Percentiles rank a stretch among this genome's conserved stretches.
phyloP scores from a whole-genome alignment of 2,888 invertebrate species.

The Caenorhabditis sp. region DNA sequence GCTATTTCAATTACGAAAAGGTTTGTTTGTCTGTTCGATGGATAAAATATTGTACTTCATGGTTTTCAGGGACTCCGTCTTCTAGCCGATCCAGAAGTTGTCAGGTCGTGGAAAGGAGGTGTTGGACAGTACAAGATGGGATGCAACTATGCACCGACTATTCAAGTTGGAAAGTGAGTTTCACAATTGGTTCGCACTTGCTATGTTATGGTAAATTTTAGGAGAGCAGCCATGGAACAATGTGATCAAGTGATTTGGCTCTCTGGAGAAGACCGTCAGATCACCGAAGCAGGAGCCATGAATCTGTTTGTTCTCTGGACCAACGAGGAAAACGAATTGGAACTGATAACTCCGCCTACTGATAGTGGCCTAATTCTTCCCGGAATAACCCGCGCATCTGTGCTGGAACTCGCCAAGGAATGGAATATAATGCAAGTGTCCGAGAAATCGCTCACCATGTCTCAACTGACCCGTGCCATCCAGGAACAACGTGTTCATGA shows the following conservation, averaged over 20 bases:
- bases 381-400: constrained; percentile 93
- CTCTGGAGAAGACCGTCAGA: constrained; percentile 93
- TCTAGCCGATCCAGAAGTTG: constrained; percentile 92
- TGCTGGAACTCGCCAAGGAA: constrained; percentile 89
- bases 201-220: too few species aligned
- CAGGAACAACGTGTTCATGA: constrained; percentile 93
- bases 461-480: constrained; percentile 88
- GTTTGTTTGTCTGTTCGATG: constrained; percentile 2
- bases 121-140: constrained; percentile 96
- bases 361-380: constrained; percentile 93
- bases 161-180: constrained; percentile 81
- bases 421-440: constrained; percentile 91
- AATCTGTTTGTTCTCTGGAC: constrained; percentile 93
- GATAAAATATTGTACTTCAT: not conserved
- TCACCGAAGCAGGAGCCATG: constrained; percentile 99
- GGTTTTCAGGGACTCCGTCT: constrained; percentile 87
- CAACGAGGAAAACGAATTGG: constrained; percentile 91
- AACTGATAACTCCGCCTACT: constrained; percentile 93
- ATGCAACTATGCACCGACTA: constrained; percentile 86
- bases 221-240: constrained; percentile 39
- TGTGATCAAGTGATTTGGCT: constrained; percentile 96
- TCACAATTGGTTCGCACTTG: not conserved
- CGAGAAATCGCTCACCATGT: constrained; percentile 92
- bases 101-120: constrained; percentile 90
- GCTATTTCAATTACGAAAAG: constrained; percentile 87